These are phyloP conservation scores for Asarcornis scutulata DNA, from an alignment of 2,113 vertebrate genomes.

Conservation along the genomic window DNA sequence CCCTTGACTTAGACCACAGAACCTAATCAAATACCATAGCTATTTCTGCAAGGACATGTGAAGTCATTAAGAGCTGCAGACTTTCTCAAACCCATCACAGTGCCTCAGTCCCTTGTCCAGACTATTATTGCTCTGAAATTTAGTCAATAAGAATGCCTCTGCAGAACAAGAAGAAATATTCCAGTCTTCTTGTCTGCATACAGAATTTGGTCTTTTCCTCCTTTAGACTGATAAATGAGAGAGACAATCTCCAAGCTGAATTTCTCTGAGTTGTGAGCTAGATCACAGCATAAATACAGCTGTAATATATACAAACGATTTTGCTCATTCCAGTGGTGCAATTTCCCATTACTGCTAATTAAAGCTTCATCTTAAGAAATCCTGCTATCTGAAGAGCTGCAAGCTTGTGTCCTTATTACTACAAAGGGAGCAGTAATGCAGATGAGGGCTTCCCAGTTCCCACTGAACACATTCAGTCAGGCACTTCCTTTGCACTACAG, in stretches of 20 bases:
- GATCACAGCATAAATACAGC: slow-evolving; percentile 50
- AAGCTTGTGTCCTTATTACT: background rate
- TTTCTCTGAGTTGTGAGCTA: slow-evolving; percentile 38
- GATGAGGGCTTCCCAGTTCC: background rate
- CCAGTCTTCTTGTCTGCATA: background rate
- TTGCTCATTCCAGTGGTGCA: slow-evolving; percentile 49
- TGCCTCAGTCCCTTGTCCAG: background rate
- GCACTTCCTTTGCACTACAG: background rate
- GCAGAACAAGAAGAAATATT: background rate
- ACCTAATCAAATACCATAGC: background rate
- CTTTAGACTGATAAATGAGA: background rate
- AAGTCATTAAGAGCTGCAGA: background rate
- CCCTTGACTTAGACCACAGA: background rate
- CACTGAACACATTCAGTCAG: background rate
- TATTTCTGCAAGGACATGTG: background rate
- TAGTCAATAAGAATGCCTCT: background rate
- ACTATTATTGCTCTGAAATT: background rate
- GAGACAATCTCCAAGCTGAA: background rate
- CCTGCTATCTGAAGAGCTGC: background rate
- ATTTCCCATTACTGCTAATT: slow-evolving; percentile 67
- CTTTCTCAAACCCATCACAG: background rate
- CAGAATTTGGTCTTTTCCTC: background rate
- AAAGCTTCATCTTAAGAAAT: background rate
- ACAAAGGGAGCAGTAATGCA: background rate
- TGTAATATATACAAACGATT: slow-evolving; percentile 28